These are phyloP conservation scores for Leptopilina clavipes DNA, from an alignment of 1,140 invertebrate genomes.

Conservation along the genomic window DNA sequence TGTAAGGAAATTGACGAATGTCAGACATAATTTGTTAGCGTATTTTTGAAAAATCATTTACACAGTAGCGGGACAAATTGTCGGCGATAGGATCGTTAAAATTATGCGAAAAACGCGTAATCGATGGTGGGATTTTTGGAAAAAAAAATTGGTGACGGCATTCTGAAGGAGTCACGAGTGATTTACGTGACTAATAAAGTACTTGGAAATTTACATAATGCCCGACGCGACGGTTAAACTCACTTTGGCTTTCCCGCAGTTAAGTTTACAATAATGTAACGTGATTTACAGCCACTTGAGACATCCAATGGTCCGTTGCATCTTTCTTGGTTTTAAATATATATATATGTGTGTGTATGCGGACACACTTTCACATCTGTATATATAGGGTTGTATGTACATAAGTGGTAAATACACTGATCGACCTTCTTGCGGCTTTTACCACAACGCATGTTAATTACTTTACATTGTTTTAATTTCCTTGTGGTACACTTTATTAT, in stretches of 20 bases:
- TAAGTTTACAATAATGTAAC: slow-evolving; percentile 61
- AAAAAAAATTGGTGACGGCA: not conserved
- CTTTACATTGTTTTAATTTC: slow-evolving; percentile 61
- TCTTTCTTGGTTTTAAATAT: slow-evolving; percentile 36
- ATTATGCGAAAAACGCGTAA: slow-evolving; percentile 16
- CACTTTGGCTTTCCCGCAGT: slow-evolving; percentile 51
- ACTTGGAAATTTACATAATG: slow-evolving; percentile 63
- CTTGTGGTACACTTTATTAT: slow-evolving; percentile 51
- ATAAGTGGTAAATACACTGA: slow-evolving; percentile 4
- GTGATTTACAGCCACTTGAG: slow-evolving; percentile 63
- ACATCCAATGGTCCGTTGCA: slow-evolving; percentile 43
- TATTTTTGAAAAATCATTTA: not conserved
- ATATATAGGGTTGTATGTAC: no score
- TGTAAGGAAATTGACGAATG: no score
- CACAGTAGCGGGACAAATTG: slow-evolving; percentile 4
- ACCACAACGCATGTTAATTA: slow-evolving; percentile 60
- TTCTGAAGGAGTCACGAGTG: slow-evolving; percentile 36
- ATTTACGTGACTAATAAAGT: slow-evolving; percentile 68
- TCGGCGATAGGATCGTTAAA: not conserved
- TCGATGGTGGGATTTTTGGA: slow-evolving; percentile 10
- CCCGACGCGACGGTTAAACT: slow-evolving; percentile 52
- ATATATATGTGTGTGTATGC: not conserved
- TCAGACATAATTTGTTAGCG: no score
- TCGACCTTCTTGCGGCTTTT: slow-evolving; percentile 40
- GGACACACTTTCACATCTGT: slow-evolving; percentile 25